Evolutionary conservation across 2,113 vertebrate genomes (phyloP).

Genomic region (Bothrops jararaca): DNA sequence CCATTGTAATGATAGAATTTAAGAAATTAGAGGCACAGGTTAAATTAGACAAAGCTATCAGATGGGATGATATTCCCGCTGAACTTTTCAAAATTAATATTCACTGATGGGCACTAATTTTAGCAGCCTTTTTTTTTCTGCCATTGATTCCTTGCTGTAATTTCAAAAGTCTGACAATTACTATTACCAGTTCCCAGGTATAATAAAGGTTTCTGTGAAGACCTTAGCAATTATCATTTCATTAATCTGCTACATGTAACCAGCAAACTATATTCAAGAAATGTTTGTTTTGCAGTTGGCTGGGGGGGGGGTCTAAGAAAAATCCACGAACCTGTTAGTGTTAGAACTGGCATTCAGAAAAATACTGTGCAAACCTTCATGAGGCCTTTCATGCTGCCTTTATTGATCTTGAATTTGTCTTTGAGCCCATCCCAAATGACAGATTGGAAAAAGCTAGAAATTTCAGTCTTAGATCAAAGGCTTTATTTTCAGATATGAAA

Average conservation of each 20-base stretch:
- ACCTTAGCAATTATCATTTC: not conserved
- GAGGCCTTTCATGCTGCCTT: not conserved
- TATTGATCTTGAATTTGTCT: not conserved
- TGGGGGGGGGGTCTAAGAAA: not conserved
- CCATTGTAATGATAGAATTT: not conserved
- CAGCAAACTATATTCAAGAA: not conserved
- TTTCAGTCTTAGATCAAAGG: not conserved
- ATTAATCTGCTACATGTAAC: not conserved
- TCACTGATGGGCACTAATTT: not conserved
- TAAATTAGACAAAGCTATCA: not conserved
- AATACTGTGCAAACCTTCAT: not conserved
- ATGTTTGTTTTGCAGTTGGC: not conserved
- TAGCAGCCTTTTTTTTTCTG: not conserved
- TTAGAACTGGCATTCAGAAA: not conserved
- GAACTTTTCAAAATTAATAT: not conserved
- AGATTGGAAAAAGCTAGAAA: not conserved
- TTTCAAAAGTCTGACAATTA: not conserved
- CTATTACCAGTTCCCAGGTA: not conserved
- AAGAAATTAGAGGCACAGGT: not conserved
- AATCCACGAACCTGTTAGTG: not conserved
- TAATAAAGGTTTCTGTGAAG: not conserved
- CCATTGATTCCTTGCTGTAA: not conserved
- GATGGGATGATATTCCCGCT: not conserved
- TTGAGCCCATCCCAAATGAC: not conserved
- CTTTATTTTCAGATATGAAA: not conserved